A percentile compares a stretch with the other conserved stretches of the same genome.
Conservation (phyloP, 2,888 invertebrate species). For the Alloplasta piceator region DNA sequence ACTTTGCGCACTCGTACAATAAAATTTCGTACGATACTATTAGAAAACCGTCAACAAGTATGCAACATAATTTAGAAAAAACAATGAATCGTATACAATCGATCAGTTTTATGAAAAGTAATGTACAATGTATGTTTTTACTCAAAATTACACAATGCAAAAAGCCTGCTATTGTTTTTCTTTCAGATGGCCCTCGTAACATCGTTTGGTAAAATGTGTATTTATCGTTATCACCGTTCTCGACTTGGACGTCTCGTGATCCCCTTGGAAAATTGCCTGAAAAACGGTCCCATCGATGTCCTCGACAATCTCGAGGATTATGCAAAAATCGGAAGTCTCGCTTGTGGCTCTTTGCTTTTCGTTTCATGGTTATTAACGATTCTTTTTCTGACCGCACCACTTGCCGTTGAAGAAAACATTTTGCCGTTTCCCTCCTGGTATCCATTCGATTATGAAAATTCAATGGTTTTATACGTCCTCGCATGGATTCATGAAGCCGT, state of each 20-base stretch:
- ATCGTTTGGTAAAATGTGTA: conserved; percentile 65
- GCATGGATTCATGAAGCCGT: conserved; percentile 56
- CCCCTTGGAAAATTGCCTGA: conserved; percentile 54
- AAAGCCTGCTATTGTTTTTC: background rate
- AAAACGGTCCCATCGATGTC: conserved; percentile 49
- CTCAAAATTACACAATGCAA: too few species aligned
- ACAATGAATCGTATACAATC: too few species aligned
- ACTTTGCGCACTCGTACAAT: too few species aligned
- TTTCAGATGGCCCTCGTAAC: conserved; percentile 64
- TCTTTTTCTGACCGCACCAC: conserved; percentile 57
- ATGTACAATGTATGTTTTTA: too few species aligned
- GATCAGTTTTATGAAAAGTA: too few species aligned
- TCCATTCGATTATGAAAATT: conserved; percentile 60
- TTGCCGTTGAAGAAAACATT: conserved; percentile 19
- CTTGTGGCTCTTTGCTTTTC: conserved; percentile 57
- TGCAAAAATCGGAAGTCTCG: conserved; percentile 46
- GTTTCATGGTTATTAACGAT: conserved; percentile 53
- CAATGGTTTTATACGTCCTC: conserved; percentile 54
- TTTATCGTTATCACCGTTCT: conserved; percentile 55
- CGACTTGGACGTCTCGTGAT: conserved; percentile 40
- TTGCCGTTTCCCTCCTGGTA: conserved; percentile 64
- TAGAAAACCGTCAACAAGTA: too few species aligned
- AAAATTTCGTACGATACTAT: too few species aligned
- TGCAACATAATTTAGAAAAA: too few species aligned
- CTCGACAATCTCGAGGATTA: conserved; percentile 55